A percentile compares a stretch with the other conserved stretches of the same genome.
Conservation (phyloP, 2,797 vertebrate genomes). For the Spatula clypeata region DNA sequence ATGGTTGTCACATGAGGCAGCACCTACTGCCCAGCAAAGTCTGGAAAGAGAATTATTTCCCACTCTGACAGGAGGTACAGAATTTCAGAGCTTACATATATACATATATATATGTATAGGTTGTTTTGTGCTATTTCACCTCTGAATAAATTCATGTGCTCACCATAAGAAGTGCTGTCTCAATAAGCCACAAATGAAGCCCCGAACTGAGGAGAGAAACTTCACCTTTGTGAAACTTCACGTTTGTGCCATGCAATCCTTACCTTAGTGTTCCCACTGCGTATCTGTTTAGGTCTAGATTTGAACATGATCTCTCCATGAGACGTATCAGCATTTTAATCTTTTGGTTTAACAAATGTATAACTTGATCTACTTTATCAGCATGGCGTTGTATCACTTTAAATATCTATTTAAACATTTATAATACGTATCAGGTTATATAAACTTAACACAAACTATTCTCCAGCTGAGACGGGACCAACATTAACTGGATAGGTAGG, state of each 20-base stretch:
- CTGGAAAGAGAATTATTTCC: background rate
- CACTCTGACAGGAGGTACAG: background rate
- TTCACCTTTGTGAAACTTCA: background rate
- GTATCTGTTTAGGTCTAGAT: rapidly evolving
- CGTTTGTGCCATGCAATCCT: background rate
- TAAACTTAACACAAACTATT: background rate
- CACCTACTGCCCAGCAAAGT: background rate
- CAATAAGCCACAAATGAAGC: background rate
- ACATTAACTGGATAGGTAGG: background rate
- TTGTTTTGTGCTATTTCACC: background rate
- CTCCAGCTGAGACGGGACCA: background rate
- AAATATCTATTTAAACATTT: constrained; percentile 18
- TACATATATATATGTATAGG: background rate
- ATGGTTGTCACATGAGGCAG: background rate
- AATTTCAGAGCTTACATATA: background rate
- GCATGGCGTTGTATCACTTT: background rate
- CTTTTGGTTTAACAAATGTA: background rate
- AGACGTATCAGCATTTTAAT: background rate
- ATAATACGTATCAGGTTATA: background rate
- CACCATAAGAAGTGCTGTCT: background rate
- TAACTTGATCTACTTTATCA: background rate
- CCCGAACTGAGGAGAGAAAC: background rate
- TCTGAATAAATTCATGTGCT: background rate
- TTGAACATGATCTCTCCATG: background rate
- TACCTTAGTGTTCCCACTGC: background rate